A percentile compares a stretch with the other conserved stretches of the same genome.
phyloP scores from a whole-genome alignment of 2,888 invertebrate genomes.

The Amphipyra tragopoginis region DNA sequence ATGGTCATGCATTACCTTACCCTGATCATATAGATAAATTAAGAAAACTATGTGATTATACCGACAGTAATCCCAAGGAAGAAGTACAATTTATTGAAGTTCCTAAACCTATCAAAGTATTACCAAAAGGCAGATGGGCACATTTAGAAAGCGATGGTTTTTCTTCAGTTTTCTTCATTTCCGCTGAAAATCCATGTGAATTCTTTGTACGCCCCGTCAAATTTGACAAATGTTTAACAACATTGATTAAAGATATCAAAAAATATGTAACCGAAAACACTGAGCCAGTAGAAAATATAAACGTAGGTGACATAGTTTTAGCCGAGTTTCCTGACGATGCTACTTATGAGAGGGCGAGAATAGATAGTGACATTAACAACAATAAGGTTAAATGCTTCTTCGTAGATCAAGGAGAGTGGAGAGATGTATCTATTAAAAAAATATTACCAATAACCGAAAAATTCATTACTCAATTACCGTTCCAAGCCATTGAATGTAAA shows the following conservation, averaged over 20 bases:
- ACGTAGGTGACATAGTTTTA: constrained; percentile 83
- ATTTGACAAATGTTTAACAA: constrained; percentile 78
- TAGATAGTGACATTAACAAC: constrained; percentile 74
- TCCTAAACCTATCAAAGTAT: constrained; percentile 48
- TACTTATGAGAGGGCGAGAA: constrained; percentile 82
- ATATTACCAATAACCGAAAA: constrained; percentile 85
- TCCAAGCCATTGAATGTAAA: constrained; percentile 91
- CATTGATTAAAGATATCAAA: constrained; percentile 80
- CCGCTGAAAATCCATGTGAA: constrained; percentile 80
- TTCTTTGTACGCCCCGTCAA: constrained; percentile 87
- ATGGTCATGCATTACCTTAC: constrained; percentile 78
- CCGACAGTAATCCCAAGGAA: constrained; percentile 60
- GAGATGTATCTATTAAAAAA: constrained; percentile 75
- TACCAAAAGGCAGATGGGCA: constrained; percentile 80
- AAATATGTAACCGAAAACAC: constrained; percentile 68
- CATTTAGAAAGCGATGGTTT: constrained; percentile 80
- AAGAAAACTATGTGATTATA: constrained; percentile 80
- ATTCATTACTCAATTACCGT: constrained; percentile 88
- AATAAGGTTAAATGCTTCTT: constrained; percentile 89
- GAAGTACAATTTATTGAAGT: constrained; percentile 52
- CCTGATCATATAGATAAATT: constrained; percentile 85
- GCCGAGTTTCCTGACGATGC: constrained; percentile 85
- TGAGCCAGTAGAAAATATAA: constrained; percentile 62
- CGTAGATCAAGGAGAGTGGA: constrained; percentile 91
- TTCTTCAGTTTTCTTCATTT: constrained; percentile 81